Evolutionary conservation across 2,113 vertebrate species (phyloP).

Genomic region (Atrichornis clamosus): DNA sequence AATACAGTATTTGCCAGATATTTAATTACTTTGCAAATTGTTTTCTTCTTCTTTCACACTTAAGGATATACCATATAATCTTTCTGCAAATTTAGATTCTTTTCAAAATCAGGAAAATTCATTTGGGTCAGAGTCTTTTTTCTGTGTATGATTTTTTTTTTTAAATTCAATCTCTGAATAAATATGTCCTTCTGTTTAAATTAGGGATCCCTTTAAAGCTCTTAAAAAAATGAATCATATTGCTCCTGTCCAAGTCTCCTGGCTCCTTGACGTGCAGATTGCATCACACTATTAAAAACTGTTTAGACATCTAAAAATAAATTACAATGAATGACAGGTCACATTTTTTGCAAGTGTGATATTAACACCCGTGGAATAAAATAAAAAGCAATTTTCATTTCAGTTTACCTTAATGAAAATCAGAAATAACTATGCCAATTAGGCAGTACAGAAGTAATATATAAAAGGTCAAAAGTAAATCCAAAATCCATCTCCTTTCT

Average conservation of each 20-base stretch:
- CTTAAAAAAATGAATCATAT: conserved; percentile 35
- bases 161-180: not conserved
- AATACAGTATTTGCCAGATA: conserved; percentile 55
- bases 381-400: not conserved
- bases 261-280: conserved; percentile 35
- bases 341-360: conserved; percentile 1
- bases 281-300: conserved; percentile 38
- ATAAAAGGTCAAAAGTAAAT: conserved; percentile 19
- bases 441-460: not conserved
- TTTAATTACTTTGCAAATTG: conserved; percentile 56
- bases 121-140: conserved; percentile 17
- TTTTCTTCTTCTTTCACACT: conserved; percentile 21
- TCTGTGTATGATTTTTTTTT: not conserved
- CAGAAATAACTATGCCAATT: conserved; percentile 19
- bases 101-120: conserved; percentile 32
- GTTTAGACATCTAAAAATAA: conserved; percentile 38
- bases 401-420: not conserved
- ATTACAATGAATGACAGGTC: conserved; percentile 26
- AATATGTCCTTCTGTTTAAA: conserved; percentile 23
- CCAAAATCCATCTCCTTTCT: conserved; percentile 17
- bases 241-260: conserved; percentile 28
- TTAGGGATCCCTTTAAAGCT: conserved; percentile 27
- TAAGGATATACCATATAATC: conserved; percentile 29
- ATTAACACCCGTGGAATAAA: not conserved
- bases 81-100: conserved; percentile 34